These are phyloP conservation scores for Empidonax traillii DNA, from an alignment of 2,113 vertebrate genomes.

Conservation along the genomic window DNA sequence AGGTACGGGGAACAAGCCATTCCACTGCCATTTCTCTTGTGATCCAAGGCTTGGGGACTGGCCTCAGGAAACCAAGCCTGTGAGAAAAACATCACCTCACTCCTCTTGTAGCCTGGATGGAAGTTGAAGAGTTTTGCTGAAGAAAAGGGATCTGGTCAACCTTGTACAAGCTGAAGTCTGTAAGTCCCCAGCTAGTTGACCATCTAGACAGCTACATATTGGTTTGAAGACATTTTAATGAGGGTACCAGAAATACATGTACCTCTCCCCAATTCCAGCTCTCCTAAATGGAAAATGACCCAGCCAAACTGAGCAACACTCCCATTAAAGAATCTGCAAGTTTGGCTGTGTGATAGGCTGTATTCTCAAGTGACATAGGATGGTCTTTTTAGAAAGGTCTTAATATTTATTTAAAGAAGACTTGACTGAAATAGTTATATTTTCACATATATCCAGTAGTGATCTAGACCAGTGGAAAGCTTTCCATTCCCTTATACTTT, in stretches of 20 bases:
- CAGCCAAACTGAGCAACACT: background rate
- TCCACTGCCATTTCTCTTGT: no score
- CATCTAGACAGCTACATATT: background rate
- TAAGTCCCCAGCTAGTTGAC: background rate
- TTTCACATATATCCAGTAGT: background rate
- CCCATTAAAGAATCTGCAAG: background rate
- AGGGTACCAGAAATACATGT: background rate
- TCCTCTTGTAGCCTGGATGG: background rate
- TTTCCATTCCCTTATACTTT: background rate
- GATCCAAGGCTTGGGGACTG: background rate
- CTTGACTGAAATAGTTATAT: background rate
- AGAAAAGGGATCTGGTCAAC: background rate
- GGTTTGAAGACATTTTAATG: background rate
- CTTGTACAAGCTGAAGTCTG: accelerated
- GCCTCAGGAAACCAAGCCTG: background rate
- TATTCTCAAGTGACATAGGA: accelerated
- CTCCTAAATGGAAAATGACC: background rate
- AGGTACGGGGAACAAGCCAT: background rate
- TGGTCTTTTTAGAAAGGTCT: background rate
- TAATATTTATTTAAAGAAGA: background rate
- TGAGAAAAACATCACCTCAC: background rate
- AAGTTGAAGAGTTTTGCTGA: background rate
- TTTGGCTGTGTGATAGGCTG: background rate
- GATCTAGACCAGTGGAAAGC: background rate
- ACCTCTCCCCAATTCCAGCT: background rate